These are phyloP conservation scores for Haliclona indistincta DNA, from an alignment of 37 sponge, comb jelly and placozoan genomes.

Conservation along the genomic window DNA sequence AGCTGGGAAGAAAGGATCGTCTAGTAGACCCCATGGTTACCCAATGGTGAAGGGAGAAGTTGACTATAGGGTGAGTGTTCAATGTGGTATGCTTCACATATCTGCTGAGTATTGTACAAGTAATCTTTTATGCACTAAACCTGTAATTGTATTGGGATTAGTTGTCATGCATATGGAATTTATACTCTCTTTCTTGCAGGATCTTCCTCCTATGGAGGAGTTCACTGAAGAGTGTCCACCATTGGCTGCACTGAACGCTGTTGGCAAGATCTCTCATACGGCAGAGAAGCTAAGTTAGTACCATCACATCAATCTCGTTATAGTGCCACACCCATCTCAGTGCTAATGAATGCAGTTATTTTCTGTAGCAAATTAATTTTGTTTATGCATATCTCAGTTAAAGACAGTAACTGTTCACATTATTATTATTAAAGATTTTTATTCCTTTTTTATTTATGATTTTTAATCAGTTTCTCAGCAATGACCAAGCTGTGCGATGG, in stretches of 20 bases:
- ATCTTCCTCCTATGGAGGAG: slow-evolving; percentile 16
- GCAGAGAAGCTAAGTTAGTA: slow-evolving; percentile 38
- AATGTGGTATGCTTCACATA: background rate
- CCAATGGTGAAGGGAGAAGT: slow-evolving; percentile 22
- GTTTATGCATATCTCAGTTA: background rate
- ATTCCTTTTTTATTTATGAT: background rate
- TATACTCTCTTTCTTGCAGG: slow-evolving; percentile 1
- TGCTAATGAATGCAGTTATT: background rate
- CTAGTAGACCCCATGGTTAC: too few relatives aligned
- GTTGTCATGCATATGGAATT: background rate
- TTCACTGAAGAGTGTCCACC: slow-evolving; percentile 14
- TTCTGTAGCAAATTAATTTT: background rate
- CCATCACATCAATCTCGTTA: background rate
- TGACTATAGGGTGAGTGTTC: slow-evolving; percentile 13
- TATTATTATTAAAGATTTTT: too few relatives aligned
- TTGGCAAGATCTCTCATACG: slow-evolving; percentile 30
- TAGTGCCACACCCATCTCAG: background rate
- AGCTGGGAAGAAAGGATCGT: background rate
- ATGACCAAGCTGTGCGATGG: too few relatives aligned
- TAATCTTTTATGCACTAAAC: too few relatives aligned
- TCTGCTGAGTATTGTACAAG: background rate
- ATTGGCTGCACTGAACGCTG: background rate
- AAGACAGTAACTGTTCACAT: background rate
- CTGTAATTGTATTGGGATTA: too few relatives aligned
- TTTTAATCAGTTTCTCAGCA: background rate